Base-by-base conservation (phyloP, 2,797 vertebrate genomes). In the Pangasius larnaudii region DNA sequence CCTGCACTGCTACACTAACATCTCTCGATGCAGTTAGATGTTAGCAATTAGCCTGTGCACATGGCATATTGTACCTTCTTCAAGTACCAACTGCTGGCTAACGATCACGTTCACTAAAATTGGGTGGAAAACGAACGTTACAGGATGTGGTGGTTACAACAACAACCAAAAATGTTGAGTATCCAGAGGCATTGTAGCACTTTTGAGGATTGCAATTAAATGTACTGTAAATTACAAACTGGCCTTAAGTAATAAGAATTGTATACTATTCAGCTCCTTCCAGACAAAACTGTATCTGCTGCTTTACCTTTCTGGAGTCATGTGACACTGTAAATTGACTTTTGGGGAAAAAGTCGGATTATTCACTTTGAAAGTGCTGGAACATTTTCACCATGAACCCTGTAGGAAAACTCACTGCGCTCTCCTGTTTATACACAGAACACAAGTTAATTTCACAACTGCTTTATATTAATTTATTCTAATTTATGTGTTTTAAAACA, bases 401-500 rank as follows among this genome's bases (percentile, higher is more conserved):
- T 2, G 74, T 18, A n/a, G 49, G 14, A 51, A 77, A 77, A 6
- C 46, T 13, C 51, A 13, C 30, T 22, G 19, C 1, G 9, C 30
- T 71, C 30, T 84, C 30, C 51, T 27, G 22, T 24, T 39, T 30
- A 36, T 11, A 87, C 33, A 51, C 2, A 46, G 65, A 81, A 49
- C 8, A 53, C 53, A 24, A 36, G 53, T 24, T 24, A 33, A 59
- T 24, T 39, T 42, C 16, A 8, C 36, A 14, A 18, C 79, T 82
- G 58, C n/a, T 82, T 39, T 63, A n/a, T 30, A 63, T 46, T 46
- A 9, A 82, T 82, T n/a, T 63, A 82, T 82, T 27, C 58, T n/a
- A 82, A 82, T 63, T 61, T 87, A 59, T 58, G 77, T 88, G 75
- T 88, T 30, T 67, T 78, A 24, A 78, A 63, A 82, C 42, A 61